A percentile compares a stretch with the other conserved stretches of the same genome.
phyloP scores from a whole-genome alignment of 2,888 invertebrate species.

The Eupithecia pulchellata region DNA sequence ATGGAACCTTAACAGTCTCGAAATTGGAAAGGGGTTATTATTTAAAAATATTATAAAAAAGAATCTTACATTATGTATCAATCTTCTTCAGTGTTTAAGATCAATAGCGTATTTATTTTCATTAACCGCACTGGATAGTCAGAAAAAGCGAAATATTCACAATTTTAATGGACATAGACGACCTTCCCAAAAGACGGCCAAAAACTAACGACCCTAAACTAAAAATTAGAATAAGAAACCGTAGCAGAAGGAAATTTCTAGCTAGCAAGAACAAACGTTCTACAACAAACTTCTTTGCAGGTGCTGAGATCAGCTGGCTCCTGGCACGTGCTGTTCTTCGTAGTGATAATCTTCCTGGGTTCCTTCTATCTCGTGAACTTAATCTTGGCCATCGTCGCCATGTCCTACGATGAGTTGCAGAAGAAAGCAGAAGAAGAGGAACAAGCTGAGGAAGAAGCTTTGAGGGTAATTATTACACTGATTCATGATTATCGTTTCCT shows the following conservation, averaged over 20 bases:
- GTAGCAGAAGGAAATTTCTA: too few relatives aligned
- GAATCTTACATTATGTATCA: neutral
- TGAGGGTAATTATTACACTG: conserved; percentile 85
- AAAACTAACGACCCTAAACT: neutral
- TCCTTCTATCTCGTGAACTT: conserved; percentile 99
- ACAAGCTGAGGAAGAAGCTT: conserved; percentile 97
- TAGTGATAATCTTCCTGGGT: conserved; percentile 99
- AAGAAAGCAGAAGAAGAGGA: conserved; percentile 99
- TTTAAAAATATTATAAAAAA: too few relatives aligned
- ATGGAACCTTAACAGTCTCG: neutral
- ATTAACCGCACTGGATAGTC: too few relatives aligned
- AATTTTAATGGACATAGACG: too few relatives aligned
- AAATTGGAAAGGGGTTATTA: too few relatives aligned
- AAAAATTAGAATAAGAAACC: neutral
- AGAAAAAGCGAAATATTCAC: neutral
- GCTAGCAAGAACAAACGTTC: neutral
- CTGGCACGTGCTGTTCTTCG: conserved; percentile 99
- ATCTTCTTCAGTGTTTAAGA: neutral
- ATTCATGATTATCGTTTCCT: neutral
- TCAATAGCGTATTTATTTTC: too few relatives aligned
- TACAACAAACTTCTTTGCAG: conserved; percentile 65
- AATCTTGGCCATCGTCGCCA: conserved; percentile 99
- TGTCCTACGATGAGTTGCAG: conserved; percentile 99
- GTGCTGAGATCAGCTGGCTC: conserved; percentile 97
- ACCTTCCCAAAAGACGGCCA: too few relatives aligned